Evolutionary conservation across 2,888 invertebrate species (phyloP), one percentile per base, ranked within the genome.

Genomic region (Tridacna gigas): DNA sequence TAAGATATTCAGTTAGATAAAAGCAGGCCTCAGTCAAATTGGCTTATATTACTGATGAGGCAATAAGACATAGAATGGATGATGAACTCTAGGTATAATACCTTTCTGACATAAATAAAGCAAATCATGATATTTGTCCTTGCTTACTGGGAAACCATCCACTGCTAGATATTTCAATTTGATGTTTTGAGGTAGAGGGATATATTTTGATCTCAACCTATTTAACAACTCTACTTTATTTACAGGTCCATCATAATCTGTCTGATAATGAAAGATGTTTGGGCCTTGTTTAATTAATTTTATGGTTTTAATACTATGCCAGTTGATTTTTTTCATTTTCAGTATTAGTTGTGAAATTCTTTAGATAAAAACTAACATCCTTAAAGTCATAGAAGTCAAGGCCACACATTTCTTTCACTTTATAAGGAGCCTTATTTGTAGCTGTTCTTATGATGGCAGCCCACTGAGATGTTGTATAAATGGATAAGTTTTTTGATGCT

Each of bases 391-490:
- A 82, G 61, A 86, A 84, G 26, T 82, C 75, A 9, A 22, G 37
- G 0, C 37, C 11, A 22, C 47, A 22, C 75, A 86, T 79, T 78
- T 82, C 82, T 28, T 47, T 74, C 7, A 84, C 80, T 51, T 60
- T 74, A 60, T 84, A 86, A 11, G 84, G 86, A 3, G 65, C 22
- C 11, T n/a, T 61, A 7, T 3, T 26, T 15, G 84, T 28, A n/a
- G 82, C 69, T 26, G 77, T 66, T 12, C 84, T 45, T 18, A 80
- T 45, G 2, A 78, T 56, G 15, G 84, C 74, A 18, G 84, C 82
- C 87, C 83, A 87, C 63, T 87, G 87, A 9, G 76, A n/a, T 56
- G 83, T 86, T 63, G 83, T 83, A 60, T 77, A 83, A 0, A 84
- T 71, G 11, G 65, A 56, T 9, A 74, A 67, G 20, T 81, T 20